Percentiles rank a stretch among this genome's conserved stretches.
Evolutionary conservation across 2,113 vertebrate species (phyloP).

Genomic region (Axis porcinus): DNA sequence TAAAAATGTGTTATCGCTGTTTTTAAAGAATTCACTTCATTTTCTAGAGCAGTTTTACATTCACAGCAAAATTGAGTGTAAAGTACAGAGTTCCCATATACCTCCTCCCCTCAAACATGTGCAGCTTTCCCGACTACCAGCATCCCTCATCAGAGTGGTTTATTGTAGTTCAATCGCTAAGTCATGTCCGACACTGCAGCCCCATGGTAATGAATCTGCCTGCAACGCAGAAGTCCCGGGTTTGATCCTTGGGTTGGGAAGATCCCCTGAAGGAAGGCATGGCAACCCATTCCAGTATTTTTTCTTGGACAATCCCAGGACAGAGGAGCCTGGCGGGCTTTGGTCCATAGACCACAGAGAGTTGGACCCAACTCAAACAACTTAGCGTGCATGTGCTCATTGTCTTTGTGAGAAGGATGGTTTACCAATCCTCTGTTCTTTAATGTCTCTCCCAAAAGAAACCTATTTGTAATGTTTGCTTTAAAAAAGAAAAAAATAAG

Average conservation of each 20-base stretch:
- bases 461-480: background rate
- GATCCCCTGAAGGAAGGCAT: background rate
- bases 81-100: background rate
- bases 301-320: background rate
- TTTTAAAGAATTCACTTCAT: background rate
- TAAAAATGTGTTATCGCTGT: background rate
- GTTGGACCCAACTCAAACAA: background rate
- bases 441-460: background rate
- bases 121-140: background rate
- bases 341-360: background rate
- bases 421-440: background rate
- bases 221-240: background rate
- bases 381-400: background rate
- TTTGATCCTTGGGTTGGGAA: background rate
- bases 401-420: background rate
- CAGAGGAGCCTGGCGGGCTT: no score
- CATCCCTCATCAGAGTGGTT: background rate
- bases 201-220: background rate
- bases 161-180: background rate
- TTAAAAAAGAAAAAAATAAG: background rate
- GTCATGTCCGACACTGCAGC: background rate
- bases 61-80: background rate
- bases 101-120: fast-evolving
- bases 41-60: background rate
- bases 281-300: background rate